phyloP scores from a whole-genome alignment of 64 coral and sea anemone genomes.

The Montipora efflorescens region DNA sequence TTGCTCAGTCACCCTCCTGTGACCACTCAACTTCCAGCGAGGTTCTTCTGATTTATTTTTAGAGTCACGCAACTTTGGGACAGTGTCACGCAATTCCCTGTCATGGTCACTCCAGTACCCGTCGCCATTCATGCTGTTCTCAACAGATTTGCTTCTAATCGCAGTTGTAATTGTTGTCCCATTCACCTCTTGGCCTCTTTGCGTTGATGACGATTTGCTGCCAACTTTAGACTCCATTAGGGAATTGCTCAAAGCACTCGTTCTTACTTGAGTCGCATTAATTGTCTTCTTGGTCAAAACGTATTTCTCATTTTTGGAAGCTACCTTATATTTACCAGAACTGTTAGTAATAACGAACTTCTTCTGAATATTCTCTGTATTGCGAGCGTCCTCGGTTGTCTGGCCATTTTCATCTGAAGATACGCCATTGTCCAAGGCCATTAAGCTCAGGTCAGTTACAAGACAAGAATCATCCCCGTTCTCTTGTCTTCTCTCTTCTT shows the following conservation, averaged over 20 bases:
- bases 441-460: constrained; percentile 1
- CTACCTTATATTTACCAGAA: constrained; percentile 48
- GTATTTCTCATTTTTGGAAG: constrained; percentile 6
- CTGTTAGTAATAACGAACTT: constrained; percentile 23
- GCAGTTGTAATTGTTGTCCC: background rate
- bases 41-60: background rate
- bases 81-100: background rate
- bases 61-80: background rate
- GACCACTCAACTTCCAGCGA: background rate
- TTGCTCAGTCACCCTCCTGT: background rate
- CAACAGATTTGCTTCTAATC: background rate
- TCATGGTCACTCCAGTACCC: background rate
- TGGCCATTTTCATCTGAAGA: background rate
- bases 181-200: background rate
- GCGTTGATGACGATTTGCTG: background rate
- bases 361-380: constrained; percentile 8
- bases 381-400: background rate
- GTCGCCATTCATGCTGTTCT: background rate
- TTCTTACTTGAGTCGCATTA: constrained; percentile 45
- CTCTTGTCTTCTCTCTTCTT: background rate
- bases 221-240: constrained; percentile 46
- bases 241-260: constrained; percentile 81
- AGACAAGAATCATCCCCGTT: background rate
- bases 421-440: background rate
- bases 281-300: constrained; percentile 1